A percentile compares a stretch with the other conserved stretches of the same genome.
These are phyloP conservation scores for Indri indri DNA, from an alignment of 2,113 vertebrate genomes.

Conservation along the genomic window DNA sequence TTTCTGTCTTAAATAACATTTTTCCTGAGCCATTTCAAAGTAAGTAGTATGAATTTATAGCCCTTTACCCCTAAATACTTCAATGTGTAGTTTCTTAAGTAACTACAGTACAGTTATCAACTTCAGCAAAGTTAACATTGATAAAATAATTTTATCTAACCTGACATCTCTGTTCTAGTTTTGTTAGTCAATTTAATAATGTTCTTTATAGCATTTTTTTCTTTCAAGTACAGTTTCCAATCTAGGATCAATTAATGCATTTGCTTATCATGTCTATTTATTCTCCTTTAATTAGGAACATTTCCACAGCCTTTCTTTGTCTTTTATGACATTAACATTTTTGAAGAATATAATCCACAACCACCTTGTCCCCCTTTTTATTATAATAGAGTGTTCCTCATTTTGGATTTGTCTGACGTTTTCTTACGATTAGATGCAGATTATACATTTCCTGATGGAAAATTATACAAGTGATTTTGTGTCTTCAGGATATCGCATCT, in stretches of 20 bases:
- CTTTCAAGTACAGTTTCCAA: background rate
- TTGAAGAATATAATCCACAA: background rate
- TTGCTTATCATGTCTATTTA: background rate
- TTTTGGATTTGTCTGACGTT: conserved; percentile 21
- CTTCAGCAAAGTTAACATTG: conserved; percentile 16
- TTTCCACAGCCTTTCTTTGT: background rate
- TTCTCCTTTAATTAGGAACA: conserved; percentile 5
- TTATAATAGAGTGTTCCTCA: background rate
- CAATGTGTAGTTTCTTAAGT: background rate
- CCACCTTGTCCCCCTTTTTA: background rate
- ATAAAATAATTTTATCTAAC: background rate
- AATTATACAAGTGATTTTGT: background rate
- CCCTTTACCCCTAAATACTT: background rate
- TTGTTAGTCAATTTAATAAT: conserved; percentile 19
- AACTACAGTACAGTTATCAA: conserved; percentile 4
- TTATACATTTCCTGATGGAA: background rate
- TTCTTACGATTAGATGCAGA: background rate
- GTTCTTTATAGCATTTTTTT: background rate
- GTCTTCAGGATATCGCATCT: background rate
- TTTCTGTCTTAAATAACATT: background rate
- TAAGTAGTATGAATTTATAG: background rate
- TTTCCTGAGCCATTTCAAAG: background rate
- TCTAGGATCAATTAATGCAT: background rate
- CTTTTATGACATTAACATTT: background rate
- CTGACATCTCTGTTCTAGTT: background rate